Conservation (phyloP, 2,888 invertebrate species). For the Actias luna region DNA sequence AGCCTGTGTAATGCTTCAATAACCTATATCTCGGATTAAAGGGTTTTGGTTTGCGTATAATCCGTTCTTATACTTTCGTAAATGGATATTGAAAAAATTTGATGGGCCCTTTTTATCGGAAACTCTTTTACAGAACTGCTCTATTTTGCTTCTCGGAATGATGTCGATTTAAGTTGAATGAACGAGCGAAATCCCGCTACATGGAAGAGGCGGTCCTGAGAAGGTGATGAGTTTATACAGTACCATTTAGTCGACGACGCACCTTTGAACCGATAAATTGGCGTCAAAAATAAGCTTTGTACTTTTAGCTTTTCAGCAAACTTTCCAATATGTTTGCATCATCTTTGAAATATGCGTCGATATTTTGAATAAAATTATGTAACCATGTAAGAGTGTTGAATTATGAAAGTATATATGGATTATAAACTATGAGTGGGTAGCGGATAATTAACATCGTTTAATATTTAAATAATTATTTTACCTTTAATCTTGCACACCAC, state of each 20-base stretch:
- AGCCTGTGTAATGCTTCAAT: slow-evolving; percentile 63
- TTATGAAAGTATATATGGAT: neutral
- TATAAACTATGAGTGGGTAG: neutral
- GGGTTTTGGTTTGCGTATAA: slow-evolving; percentile 70
- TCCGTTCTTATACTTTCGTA: slow-evolving; percentile 73
- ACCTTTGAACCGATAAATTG: slow-evolving; percentile 72
- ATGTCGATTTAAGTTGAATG: slow-evolving; percentile 79
- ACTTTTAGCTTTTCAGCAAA: slow-evolving; percentile 36
- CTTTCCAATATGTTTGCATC: slow-evolving; percentile 6
- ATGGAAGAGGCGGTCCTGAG: slow-evolving; percentile 75
- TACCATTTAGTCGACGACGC: slow-evolving; percentile 72
- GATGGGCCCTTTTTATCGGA: slow-evolving; percentile 72
- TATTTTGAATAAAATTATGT: neutral
- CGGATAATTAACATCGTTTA: neutral
- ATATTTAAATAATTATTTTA: neutral
- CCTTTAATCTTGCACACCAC: neutral
- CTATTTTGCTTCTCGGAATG: slow-evolving; percentile 76
- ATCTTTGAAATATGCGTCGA: neutral
- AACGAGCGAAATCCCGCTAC: slow-evolving; percentile 76
- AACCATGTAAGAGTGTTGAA: neutral
- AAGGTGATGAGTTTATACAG: slow-evolving; percentile 77
- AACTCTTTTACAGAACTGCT: slow-evolving; percentile 73
- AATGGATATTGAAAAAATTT: slow-evolving; percentile 78
- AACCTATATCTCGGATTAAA: slow-evolving; percentile 70
- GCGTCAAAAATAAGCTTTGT: slow-evolving; percentile 58